A percentile compares a stretch with the other conserved stretches of the same genome.
phyloP scores from a whole-genome alignment of 2,113 vertebrate genomes.

The Mohoua ochrocephala region DNA sequence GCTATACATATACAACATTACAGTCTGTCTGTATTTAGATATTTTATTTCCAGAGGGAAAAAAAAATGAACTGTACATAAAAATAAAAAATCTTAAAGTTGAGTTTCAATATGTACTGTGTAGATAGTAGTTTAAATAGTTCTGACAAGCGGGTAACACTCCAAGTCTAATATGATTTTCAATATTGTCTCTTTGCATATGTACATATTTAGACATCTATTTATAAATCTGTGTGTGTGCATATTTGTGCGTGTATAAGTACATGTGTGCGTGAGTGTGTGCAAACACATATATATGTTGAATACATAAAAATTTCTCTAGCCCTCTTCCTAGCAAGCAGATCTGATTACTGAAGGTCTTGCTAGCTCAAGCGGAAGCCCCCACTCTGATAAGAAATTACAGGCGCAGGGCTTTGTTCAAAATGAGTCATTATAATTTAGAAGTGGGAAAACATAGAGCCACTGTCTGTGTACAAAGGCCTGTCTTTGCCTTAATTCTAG shows the following conservation, averaged over 20 bases:
- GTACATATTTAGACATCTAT: not conserved
- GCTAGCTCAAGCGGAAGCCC: not conserved
- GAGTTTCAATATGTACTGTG: slow-evolving; percentile 78
- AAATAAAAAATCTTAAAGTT: slow-evolving; percentile 90
- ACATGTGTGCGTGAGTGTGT: not conserved
- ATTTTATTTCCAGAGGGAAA: slow-evolving; percentile 88
- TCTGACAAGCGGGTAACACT: not conserved
- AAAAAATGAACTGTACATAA: slow-evolving; percentile 83
- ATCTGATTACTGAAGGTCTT: not conserved
- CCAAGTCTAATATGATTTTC: slow-evolving; percentile 20
- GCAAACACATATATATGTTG: not conserved
- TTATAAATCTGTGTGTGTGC: not conserved
- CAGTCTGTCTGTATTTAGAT: slow-evolving; percentile 88
- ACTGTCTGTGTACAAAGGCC: not conserved
- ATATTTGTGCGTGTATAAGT: not conserved
- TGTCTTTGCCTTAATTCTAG: slow-evolving; percentile 52
- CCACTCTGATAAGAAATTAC: not conserved
- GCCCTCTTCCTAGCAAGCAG: not conserved
- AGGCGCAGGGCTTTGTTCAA: not conserved
- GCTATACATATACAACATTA: slow-evolving; percentile 89
- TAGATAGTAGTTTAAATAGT: slow-evolving; percentile 71
- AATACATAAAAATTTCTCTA: not conserved
- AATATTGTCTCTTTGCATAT: not conserved
- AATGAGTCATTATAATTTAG: not conserved
- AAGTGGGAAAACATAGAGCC: not conserved